A percentile compares a stretch with the other conserved stretches of the same genome.
Evolutionary conservation across 2,797 vertebrate species (phyloP).

Genomic region (Remorina albescens): DNA sequence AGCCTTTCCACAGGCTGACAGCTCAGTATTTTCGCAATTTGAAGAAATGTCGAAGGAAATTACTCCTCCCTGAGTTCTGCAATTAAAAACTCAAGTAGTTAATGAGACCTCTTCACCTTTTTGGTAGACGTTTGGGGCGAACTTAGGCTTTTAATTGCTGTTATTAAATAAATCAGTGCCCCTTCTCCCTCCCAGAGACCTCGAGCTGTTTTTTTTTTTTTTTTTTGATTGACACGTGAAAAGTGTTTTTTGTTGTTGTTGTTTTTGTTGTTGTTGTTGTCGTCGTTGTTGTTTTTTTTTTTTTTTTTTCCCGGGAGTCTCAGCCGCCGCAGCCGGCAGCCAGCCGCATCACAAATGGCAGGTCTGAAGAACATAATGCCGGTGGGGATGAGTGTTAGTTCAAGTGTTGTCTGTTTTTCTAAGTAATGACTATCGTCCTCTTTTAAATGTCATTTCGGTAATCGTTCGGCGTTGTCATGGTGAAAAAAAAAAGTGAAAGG

Average conservation of each 20-base stretch:
- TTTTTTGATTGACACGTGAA: slow-evolving; percentile 82
- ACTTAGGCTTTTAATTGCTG: slow-evolving; percentile 89
- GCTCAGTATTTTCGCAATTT: slow-evolving; percentile 80
- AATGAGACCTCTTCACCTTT: slow-evolving; percentile 90
- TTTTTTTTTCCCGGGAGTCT: slow-evolving; percentile 38
- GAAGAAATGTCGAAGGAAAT: slow-evolving; percentile 83
- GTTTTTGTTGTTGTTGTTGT: no score
- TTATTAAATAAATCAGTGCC: slow-evolving; percentile 90
- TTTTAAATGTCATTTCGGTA: slow-evolving; percentile 80
- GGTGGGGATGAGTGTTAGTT: slow-evolving; percentile 73
- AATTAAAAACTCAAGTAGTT: slow-evolving; percentile 91
- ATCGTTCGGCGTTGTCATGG: slow-evolving; percentile 84
- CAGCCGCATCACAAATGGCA: slow-evolving; percentile 64
- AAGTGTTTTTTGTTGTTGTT: slow-evolving; percentile 77
- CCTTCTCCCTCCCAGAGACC: slow-evolving; percentile 67
- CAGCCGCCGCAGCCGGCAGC: slow-evolving; percentile 52
- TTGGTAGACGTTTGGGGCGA: slow-evolving; percentile 80
- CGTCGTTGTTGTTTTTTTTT: no score
- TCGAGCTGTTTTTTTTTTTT: no score
- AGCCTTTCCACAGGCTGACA: slow-evolving; percentile 46
- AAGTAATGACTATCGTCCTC: slow-evolving; percentile 79
- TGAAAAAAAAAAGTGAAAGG: slow-evolving; percentile 79
- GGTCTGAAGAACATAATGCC: slow-evolving; percentile 80
- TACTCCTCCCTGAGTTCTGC: slow-evolving; percentile 80
- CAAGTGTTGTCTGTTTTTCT: slow-evolving; percentile 80